Conservation (phyloP, 1,140 invertebrate species). For the Papilio aristodemus region DNA sequence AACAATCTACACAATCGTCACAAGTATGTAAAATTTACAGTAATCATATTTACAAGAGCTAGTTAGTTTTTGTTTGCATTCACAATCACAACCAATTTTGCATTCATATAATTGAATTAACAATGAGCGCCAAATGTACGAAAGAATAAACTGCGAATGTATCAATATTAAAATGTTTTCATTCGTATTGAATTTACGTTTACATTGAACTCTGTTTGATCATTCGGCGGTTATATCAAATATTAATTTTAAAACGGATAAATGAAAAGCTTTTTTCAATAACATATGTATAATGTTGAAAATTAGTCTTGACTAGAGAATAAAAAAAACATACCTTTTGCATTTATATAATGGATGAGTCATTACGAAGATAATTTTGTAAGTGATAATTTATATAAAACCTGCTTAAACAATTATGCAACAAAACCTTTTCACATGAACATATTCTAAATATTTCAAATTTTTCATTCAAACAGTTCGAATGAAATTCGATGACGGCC, state of each 20-base stretch:
- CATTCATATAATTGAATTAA: conserved; percentile 22
- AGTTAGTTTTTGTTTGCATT: conserved; percentile 10
- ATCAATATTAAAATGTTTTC: background rate
- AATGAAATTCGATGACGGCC: conserved; percentile 37
- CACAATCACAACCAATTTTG: conserved; percentile 9
- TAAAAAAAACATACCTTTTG: no score
- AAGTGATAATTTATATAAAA: background rate
- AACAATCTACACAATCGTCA: background rate
- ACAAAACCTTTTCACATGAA: background rate
- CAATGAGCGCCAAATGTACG: background rate
- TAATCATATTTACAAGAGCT: background rate
- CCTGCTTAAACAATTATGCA: background rate
- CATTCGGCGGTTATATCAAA: background rate
- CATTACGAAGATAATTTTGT: no score
- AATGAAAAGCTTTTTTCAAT: no score
- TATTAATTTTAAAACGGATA: background rate
- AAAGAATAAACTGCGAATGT: conserved; percentile 2
- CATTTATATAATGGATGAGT: no score
- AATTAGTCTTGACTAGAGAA: no score
- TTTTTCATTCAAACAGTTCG: conserved; percentile 34
- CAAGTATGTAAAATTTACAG: no score
- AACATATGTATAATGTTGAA: no score
- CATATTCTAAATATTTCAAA: conserved; percentile 27
- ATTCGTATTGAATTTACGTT: background rate
- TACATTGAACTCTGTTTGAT: background rate